A percentile compares a stretch with the other conserved stretches of the same genome.
Conservation (phyloP, 37 sponge, comb jelly and placozoan species). For the Beroe ovata region DNA sequence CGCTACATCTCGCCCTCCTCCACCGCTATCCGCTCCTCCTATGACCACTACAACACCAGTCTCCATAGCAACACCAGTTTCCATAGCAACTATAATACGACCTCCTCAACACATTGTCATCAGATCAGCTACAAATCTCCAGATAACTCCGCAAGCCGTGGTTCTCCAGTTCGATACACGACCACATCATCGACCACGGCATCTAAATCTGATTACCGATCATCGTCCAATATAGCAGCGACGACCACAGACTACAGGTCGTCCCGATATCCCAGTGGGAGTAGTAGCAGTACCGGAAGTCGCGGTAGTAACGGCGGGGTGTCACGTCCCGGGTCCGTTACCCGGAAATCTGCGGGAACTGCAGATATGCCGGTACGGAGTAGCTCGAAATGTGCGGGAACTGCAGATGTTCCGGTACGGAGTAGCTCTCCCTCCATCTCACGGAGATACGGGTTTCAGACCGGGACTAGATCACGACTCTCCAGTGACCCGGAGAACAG, state of each 20-base stretch:
- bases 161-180: too few relatives aligned
- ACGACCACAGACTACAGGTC: background rate
- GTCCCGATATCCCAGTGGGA: background rate
- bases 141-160: too few relatives aligned
- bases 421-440: background rate
- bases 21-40: background rate
- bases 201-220: background rate
- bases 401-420: background rate
- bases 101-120: background rate
- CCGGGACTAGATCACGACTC: background rate
- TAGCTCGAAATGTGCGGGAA: too few relatives aligned
- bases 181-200: background rate
- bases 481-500: slow-evolving; percentile 26
- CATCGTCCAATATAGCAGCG: background rate
- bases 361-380: too few relatives aligned
- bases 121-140: background rate
- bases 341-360: too few relatives aligned
- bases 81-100: background rate
- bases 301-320: background rate
- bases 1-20: background rate
- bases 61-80: background rate
- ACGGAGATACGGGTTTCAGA: background rate
- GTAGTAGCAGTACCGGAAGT: background rate
- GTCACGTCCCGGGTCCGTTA: too few relatives aligned
- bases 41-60: background rate